A percentile compares a stretch with the other conserved stretches of the same genome.
These are phyloP conservation scores for Urocynchramus pylzowi DNA, from an alignment of 2,113 vertebrate genomes.

Conservation along the genomic window DNA sequence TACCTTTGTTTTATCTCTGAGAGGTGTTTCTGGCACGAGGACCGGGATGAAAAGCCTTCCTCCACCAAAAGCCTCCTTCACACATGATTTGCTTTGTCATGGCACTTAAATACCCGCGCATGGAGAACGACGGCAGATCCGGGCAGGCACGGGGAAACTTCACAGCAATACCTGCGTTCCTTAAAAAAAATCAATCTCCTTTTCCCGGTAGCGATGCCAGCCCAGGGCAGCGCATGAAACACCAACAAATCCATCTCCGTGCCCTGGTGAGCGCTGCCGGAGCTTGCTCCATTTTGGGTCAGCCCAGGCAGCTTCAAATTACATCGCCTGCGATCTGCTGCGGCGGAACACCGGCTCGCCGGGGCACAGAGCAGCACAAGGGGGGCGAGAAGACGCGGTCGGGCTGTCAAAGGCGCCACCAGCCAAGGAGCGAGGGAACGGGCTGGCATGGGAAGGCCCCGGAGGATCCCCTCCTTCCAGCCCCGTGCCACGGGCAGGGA, in stretches of 20 bases:
- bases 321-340: neutral
- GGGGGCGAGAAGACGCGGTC: accelerated
- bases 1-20: neutral
- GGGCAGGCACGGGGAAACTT: neutral
- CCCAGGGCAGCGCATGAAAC: neutral
- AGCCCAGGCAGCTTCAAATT: neutral
- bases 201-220: neutral
- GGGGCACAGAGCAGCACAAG: neutral
- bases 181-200: neutral
- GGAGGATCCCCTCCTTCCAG: neutral
- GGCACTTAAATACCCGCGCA: neutral
- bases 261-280: neutral
- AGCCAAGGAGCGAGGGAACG: accelerated
- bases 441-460: neutral
- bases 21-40: neutral
- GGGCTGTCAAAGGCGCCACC: accelerated
- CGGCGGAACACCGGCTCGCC: neutral
- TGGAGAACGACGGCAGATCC: neutral
- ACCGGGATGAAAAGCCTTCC: neutral
- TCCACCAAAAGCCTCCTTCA: neutral
- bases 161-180: neutral
- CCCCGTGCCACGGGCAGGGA: neutral
- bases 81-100: constrained; percentile 56
- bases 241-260: neutral
- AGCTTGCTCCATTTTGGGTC: constrained; percentile 51